Conservation (phyloP, 2,888 invertebrate species). For the Apamea crenata region DNA sequence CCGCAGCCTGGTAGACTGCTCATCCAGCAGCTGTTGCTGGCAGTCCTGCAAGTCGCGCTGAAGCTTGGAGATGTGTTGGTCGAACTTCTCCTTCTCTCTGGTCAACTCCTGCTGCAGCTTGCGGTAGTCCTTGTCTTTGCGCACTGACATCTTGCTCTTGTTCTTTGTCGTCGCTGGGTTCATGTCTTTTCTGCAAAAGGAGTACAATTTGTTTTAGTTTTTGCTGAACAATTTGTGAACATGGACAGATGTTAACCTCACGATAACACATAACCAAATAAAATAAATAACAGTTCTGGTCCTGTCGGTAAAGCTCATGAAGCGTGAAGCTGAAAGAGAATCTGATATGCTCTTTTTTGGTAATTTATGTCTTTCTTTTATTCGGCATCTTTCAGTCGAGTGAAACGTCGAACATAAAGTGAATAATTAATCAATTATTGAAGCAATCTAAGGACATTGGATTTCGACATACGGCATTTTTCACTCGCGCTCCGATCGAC, state of each 20-base stretch:
- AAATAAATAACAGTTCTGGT: neutral
- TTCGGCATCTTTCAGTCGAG: neutral
- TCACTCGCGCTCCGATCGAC: neutral
- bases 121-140: constrained; percentile 98
- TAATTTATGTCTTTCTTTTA: neutral
- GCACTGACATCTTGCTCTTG: constrained; percentile 95
- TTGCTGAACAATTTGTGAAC: neutral
- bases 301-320: neutral
- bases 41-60: constrained; percentile 96
- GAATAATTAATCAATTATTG: neutral
- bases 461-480: neutral
- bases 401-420: neutral
- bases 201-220: neutral
- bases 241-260: neutral
- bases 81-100: constrained; percentile 98
- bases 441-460: neutral
- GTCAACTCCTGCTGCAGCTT: constrained; percentile 98
- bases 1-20: constrained; percentile 93
- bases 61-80: constrained; percentile 95
- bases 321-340: too few species aligned
- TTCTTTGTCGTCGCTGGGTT: constrained; percentile 93
- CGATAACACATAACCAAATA: neutral
- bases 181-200: constrained; percentile 87
- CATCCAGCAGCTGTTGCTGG: constrained; percentile 94
- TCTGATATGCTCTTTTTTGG: neutral